Evolutionary conservation across 2,113 vertebrate species (phyloP), one percentile per base, ranked within the genome.

Genomic region (Callionymus lyra): DNA sequence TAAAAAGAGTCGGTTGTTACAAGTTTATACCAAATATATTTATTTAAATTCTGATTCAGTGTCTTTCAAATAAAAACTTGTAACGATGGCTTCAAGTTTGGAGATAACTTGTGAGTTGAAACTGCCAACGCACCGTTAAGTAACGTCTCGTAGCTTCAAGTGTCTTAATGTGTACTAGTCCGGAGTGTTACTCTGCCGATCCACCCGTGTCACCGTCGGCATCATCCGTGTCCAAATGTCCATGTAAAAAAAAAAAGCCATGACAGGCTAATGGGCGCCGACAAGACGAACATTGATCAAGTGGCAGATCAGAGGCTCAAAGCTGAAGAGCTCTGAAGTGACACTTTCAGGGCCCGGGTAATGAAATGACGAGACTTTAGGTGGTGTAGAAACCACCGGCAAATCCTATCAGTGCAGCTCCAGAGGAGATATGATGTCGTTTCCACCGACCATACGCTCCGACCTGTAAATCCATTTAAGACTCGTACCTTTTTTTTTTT

Each of bases 211-310:
- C 59, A 56, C 39, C 16, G 44, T 52, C 50, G 16, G 35, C 34
- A 35, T 60, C 48, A 39, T 27, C 34, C 41, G 36, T 34, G 38
- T 56, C 46, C 47, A 16, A 52, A 66, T 62, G 63, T 45, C 59
- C 39, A 3, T 43, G 41, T 27, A 53, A 48, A 62, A 68, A 38
- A 10, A 53, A 48, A 62, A 68, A 38, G 11, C 41, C 38, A 62
- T 47, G 64, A 64, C 48, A 16, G 50, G 18, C 48, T 82, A 79
- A 82, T 80, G 59, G 59, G 4, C 63, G 72, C 73, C 77, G 77
- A 77, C 73, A 74, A 47, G 51, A 67, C 54, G 65, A 76, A 76
- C 73, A 76, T 77, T 59, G 61, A 74, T 77, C 69, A 73, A 69
- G 63, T 65, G 56, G 41, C 65, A 63, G 51, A 70, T 66, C 53